Evolutionary conservation across 2,113 vertebrate genomes (phyloP).

Genomic region (Eleginops maclovinus): DNA sequence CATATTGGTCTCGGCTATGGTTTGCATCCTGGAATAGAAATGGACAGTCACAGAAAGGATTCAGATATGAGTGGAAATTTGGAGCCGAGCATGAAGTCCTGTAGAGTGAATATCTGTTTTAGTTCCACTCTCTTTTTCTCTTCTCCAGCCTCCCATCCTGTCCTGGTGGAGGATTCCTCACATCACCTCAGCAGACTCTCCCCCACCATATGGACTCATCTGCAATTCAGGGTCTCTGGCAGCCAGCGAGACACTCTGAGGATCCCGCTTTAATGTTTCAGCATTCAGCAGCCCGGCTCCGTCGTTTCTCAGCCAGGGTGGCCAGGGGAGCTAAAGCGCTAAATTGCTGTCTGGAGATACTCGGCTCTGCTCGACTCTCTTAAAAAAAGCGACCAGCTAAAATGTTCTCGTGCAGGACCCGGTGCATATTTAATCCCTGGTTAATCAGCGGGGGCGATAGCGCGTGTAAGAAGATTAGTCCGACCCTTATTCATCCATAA

Average conservation of each 20-base stretch:
- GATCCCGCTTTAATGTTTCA: conserved; percentile 70
- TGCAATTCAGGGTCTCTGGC: conserved; percentile 63
- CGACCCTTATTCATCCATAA: conserved; percentile 67
- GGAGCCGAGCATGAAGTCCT: conserved; percentile 16
- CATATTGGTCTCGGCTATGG: conserved; percentile 3
- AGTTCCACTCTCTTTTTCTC: conserved; percentile 43
- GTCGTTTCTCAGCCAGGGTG: conserved; percentile 67
- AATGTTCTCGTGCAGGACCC: conserved; percentile 69
- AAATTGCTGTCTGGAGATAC: conserved; percentile 80
- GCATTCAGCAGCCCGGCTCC: conserved; percentile 54
- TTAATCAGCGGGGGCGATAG: conserved; percentile 74
- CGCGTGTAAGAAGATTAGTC: conserved; percentile 75
- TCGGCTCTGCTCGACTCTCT: conserved; percentile 60
- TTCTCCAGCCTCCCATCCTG: conserved; percentile 7
- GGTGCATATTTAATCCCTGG: conserved; percentile 78
- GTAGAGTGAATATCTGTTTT: conserved; percentile 25
- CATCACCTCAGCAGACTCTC: conserved; percentile 41
- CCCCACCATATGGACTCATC: conserved; percentile 70
- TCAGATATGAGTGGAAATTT: conserved; percentile 15
- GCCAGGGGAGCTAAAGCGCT: conserved; percentile 72
- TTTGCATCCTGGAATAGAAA: conserved; percentile 22
- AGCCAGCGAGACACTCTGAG: conserved; percentile 38
- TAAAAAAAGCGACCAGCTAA: conserved; percentile 60
- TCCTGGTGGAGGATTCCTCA: conserved; percentile 4
- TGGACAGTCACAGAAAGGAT: conserved; percentile 5